Evolutionary conservation across 2,797 vertebrate species (phyloP).

Genomic region (Limosa lapponica): DNA sequence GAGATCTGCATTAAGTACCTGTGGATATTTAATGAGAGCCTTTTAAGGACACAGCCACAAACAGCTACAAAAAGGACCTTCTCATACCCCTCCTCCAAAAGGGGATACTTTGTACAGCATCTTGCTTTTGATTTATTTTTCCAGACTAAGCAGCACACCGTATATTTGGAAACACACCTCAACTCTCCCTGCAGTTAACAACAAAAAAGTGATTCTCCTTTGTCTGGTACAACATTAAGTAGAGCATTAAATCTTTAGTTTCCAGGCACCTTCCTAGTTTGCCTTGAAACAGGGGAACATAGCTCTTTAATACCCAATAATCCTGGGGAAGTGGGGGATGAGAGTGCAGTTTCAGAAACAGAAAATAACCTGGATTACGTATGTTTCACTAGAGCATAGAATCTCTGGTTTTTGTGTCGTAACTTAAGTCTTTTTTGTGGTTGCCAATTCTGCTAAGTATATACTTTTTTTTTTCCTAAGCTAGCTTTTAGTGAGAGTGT

Average conservation of each 20-base stretch:
- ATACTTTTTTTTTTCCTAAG: neutral
- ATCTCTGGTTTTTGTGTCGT: neutral
- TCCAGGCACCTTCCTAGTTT: neutral
- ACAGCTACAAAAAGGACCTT: neutral
- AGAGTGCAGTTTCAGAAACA: neutral
- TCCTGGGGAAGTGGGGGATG: no score
- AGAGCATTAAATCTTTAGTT: neutral
- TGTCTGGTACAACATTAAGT: neutral
- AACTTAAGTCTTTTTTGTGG: neutral
- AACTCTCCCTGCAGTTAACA: neutral
- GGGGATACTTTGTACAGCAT: neutral
- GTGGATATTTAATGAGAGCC: neutral
- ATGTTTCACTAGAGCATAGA: neutral
- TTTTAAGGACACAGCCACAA: conserved; percentile 36
- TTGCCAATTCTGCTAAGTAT: neutral
- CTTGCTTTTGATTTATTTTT: neutral
- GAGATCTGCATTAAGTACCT: neutral
- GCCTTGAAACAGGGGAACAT: neutral
- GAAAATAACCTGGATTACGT: neutral
- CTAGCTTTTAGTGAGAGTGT: neutral
- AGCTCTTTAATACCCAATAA: neutral
- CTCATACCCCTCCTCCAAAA: neutral
- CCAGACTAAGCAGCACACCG: neutral
- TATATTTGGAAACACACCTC: neutral
- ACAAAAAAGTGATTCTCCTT: neutral